These are phyloP conservation scores for Leuciscus waleckii DNA, from an alignment of 2,797 vertebrate genomes.

Conservation along the genomic window DNA sequence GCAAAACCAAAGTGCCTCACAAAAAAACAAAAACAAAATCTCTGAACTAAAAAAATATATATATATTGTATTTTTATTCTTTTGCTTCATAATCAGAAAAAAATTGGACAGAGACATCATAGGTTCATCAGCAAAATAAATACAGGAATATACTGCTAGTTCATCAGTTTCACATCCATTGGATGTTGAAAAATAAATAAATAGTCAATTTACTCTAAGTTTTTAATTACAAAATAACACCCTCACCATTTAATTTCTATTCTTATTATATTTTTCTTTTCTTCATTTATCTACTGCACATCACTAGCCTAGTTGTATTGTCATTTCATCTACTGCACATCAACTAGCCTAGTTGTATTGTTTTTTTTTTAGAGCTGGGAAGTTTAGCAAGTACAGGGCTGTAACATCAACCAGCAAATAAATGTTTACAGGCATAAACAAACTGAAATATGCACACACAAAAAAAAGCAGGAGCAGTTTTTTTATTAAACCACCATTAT, in stretches of 20 bases:
- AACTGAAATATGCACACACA: slow-evolving; percentile 14
- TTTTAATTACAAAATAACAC: slow-evolving; percentile 56
- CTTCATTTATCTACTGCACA: slow-evolving; percentile 35
- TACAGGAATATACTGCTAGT: slow-evolving; percentile 73
- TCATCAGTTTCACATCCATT: slow-evolving; percentile 67
- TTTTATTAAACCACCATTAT: slow-evolving; percentile 38
- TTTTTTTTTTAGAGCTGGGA: slow-evolving; percentile 15
- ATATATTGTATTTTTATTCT: slow-evolving; percentile 68
- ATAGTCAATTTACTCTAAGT: slow-evolving; percentile 51
- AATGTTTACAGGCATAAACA: slow-evolving; percentile 5
- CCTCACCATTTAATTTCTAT: slow-evolving; percentile 54
- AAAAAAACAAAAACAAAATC: slow-evolving; percentile 60
- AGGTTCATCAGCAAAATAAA: slow-evolving; percentile 30
- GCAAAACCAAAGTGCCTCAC: slow-evolving; percentile 78
- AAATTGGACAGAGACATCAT: slow-evolving; percentile 55
- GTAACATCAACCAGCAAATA: slow-evolving; percentile 22
- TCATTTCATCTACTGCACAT: slow-evolving; percentile 37
- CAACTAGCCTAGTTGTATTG: slow-evolving; percentile 39
- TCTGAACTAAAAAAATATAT: slow-evolving; percentile 78
- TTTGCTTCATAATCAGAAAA: slow-evolving; percentile 67
- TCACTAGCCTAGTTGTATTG: slow-evolving; percentile 41
- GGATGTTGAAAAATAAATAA: slow-evolving; percentile 71
- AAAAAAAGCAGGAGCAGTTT: not conserved
- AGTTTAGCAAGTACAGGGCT: slow-evolving; percentile 43
- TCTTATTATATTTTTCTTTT: slow-evolving; percentile 50